Evolutionary conservation across 2,113 vertebrate genomes (phyloP).

Genomic region (Siphamia tubifer): DNA sequence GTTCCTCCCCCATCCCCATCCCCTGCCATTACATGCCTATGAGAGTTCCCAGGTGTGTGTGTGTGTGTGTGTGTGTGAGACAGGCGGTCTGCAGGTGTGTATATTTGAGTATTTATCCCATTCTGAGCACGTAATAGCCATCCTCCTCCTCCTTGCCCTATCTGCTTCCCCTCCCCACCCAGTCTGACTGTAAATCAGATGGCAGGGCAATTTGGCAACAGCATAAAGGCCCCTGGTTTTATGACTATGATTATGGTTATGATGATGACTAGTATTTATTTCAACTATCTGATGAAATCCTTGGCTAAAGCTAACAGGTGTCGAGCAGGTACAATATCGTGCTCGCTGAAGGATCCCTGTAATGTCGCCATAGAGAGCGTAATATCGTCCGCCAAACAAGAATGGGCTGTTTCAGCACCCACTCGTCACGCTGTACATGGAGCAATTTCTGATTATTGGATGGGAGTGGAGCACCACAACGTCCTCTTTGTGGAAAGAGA

Average conservation of each 20-base stretch:
- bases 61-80: conserved; percentile 25
- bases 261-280: conserved; percentile 80
- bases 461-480: conserved; percentile 66
- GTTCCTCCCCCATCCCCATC: conserved; percentile 38
- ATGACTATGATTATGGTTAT: conserved; percentile 79
- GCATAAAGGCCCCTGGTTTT: conserved; percentile 73
- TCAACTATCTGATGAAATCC: conserved; percentile 79
- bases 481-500: conserved; percentile 66
- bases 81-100: conserved; percentile 68
- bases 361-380: conserved; percentile 62
- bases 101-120: conserved; percentile 44
- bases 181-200: conserved; percentile 74
- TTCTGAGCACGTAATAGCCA: conserved; percentile 34
- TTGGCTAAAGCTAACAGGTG: conserved; percentile 77
- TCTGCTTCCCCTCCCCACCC: conserved; percentile 32
- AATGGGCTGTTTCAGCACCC: conserved; percentile 67
- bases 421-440: conserved; percentile 47
- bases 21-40: conserved; percentile 44
- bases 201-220: conserved; percentile 74
- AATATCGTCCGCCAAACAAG: conserved; percentile 55
- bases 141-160: conserved; percentile 40
- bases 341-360: conserved; percentile 78
- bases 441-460: conserved; percentile 76
- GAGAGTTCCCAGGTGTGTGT: conserved; percentile 65
- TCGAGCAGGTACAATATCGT: conserved; percentile 75